These are phyloP conservation scores for Parochlus steinenii DNA, from an alignment of 2,888 invertebrate genomes.

Conservation along the genomic window DNA sequence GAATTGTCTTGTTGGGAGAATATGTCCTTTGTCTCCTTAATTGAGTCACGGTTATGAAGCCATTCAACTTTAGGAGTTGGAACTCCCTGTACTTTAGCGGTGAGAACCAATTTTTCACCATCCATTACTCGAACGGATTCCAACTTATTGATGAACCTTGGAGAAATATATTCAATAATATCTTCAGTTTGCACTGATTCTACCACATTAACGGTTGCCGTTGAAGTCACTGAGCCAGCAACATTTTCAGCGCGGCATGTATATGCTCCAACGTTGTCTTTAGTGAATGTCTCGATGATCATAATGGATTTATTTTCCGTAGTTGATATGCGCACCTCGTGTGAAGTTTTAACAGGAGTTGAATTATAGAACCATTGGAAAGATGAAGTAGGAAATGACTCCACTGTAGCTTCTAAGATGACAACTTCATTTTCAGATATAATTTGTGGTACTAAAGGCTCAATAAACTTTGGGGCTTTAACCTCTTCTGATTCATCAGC, in stretches of 20 bases:
- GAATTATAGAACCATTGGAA: slow-evolving; percentile 77
- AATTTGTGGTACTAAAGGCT: slow-evolving; percentile 50
- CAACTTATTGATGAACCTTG: slow-evolving; percentile 58
- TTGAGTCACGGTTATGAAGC: slow-evolving; percentile 54
- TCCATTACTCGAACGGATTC: slow-evolving; percentile 69
- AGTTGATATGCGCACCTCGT: slow-evolving; percentile 53
- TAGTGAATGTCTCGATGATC: slow-evolving; percentile 51
- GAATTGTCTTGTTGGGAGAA: slow-evolving; percentile 55
- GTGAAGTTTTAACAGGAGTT: slow-evolving; percentile 49
- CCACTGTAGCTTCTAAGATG: slow-evolving; percentile 59
- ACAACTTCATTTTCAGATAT: slow-evolving; percentile 58
- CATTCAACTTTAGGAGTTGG: slow-evolving; percentile 68
- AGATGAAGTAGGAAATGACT: slow-evolving; percentile 60
- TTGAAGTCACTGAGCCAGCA: slow-evolving; percentile 74
- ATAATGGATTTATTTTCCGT: slow-evolving; percentile 62
- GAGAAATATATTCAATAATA: slow-evolving; percentile 46
- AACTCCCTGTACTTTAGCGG: slow-evolving; percentile 55
- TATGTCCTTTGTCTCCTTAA: slow-evolving; percentile 63
- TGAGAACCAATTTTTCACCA: slow-evolving; percentile 65
- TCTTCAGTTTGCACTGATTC: slow-evolving; percentile 36
- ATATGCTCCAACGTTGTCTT: slow-evolving; percentile 55
- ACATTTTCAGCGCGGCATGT: slow-evolving; percentile 83
- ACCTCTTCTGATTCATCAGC: slow-evolving; percentile 40
- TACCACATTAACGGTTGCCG: slow-evolving; percentile 50
- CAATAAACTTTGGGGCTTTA: slow-evolving; percentile 54